A percentile compares a stretch with the other conserved stretches of the same genome.
phyloP scores from a whole-genome alignment of 2,113 vertebrate species.

The Pelvicachromis taeniatus region DNA sequence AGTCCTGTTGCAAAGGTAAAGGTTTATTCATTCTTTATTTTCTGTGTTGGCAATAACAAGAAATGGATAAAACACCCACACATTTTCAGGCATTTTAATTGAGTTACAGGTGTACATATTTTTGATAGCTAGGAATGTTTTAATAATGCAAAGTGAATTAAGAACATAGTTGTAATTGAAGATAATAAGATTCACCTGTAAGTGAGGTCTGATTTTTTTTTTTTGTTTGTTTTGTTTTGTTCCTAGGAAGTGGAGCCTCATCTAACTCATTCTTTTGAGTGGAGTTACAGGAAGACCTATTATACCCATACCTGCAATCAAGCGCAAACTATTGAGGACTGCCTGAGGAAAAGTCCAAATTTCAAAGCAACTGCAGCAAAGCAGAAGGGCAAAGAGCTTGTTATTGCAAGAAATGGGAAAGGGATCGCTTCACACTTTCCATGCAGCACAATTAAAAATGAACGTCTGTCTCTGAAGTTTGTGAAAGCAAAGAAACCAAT shows the following conservation, averaged over 20 bases:
- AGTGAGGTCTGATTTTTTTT: neutral
- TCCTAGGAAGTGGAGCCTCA: neutral
- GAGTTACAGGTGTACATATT: neutral
- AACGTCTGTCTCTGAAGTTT: neutral
- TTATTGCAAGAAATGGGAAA: conserved; percentile 2
- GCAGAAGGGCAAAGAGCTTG: conserved; percentile 12
- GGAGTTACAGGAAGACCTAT: fast-evolving
- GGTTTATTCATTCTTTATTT: neutral
- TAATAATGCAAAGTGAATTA: neutral
- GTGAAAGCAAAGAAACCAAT: neutral
- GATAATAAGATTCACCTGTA: neutral
- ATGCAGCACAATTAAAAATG: neutral
- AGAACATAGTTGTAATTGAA: neutral
- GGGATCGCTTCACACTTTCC: conserved; percentile 18
- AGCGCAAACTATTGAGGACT: neutral
- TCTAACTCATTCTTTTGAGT: neutral
- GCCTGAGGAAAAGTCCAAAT: neutral
- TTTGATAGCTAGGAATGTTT: neutral
- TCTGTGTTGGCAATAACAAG: neutral
- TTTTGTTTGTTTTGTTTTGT: too few relatives aligned
- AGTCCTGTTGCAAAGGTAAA: neutral
- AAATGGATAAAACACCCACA: fast-evolving
- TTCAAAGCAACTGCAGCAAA: neutral
- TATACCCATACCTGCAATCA: neutral
- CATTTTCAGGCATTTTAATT: neutral